Evolutionary conservation across 2,888 invertebrate species (phyloP), one percentile per base, ranked within the genome.

Genomic region (Parasteatoda lunata): DNA sequence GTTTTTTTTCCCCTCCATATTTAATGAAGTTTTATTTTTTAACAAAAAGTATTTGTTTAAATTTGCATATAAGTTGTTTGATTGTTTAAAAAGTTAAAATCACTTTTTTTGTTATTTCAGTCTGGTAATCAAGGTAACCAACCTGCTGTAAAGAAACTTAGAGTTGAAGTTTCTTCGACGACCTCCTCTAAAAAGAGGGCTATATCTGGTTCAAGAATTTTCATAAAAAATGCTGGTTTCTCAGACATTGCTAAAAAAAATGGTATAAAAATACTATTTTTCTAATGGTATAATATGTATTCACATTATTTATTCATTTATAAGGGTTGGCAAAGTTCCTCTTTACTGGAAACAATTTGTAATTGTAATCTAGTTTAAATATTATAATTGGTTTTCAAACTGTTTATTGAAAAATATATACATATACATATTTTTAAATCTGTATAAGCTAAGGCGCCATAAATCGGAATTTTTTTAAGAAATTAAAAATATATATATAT

Each of bases 161-260:
- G n/a, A 48, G 48, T 49, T 47, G 64, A 71, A 66, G 6, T n/a
- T 1, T 65, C 48, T 15, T 5, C 52, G 48, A 9, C 70, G 47
- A 9, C 66, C 13, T 77, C 64, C 71, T 65, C 51, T 13, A 84
- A 64, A 51, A 64, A n/a, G 3, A 70, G 64, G 52, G 11, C 66
- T 5, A n/a, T 54, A 59, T 52, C 54, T 48, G 68, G 68, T 30
- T 72, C 66, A 54, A 45, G 48, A 7, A 6, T 52, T 6, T 4
- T 69, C 15, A 30, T 15, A 47, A 84, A 51, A 77, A 15, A 9
- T 84, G 77, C 77, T 54, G 49, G 59, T 52, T 84, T 84, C 77
- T 84, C 83, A 52, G 77, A 77, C 65, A 84, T 52, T 65, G 69
- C 71, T 51, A 84, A 84, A 47, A 64, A 65, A 49, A 59, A n/a